Evolutionary conservation across 2,113 vertebrate genomes (phyloP), one percentile per base, ranked within the genome.

Genomic region (Prietella phreatophila): DNA sequence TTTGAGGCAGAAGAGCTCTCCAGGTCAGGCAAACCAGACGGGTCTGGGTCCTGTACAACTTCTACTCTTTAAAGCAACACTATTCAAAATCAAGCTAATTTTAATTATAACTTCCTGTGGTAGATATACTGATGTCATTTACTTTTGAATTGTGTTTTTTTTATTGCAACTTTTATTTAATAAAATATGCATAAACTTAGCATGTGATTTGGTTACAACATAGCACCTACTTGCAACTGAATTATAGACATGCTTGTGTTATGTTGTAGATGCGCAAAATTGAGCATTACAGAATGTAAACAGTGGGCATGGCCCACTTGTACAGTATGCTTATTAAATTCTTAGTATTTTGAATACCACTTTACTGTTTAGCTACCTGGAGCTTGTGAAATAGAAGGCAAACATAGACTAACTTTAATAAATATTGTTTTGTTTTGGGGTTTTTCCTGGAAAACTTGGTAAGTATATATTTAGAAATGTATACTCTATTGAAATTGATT

Each of bases 1-100:
- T 92, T 95, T 96, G 94, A 95, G 95, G 90, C 95, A 95, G 93
- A 96, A 95, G 94, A 93, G 86, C 91, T 95, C 94, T 13, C 95
- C 95, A 96, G 95, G 95, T 96, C 92, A 95, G 92, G 92, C 86
- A 91, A 84, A 73, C 84, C 86, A 90, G 75, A 87, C 83, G 87
- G 76, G 60, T 76, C 39, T 53, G 69, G 79, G 69, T 42, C 61
- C 65, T 50, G 42, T 87, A 56, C 86, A 83, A 63, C 84, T 85
- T 73, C 87, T 71, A 78, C 85, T 69, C 36, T 78, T 89, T 86
- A 83, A 85, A 87, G 56, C 47, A 65, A 75, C 69, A 88, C 42
- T 65, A 82, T 63, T 82, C 63, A 80, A 83, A 80, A 22, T 83
- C 30, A 63, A 55, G 75, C 69, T 65, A 50, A 30, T 69, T 84